phyloP scores from a whole-genome alignment of 1,140 invertebrate species.

The Protaetia brevitarsis region DNA sequence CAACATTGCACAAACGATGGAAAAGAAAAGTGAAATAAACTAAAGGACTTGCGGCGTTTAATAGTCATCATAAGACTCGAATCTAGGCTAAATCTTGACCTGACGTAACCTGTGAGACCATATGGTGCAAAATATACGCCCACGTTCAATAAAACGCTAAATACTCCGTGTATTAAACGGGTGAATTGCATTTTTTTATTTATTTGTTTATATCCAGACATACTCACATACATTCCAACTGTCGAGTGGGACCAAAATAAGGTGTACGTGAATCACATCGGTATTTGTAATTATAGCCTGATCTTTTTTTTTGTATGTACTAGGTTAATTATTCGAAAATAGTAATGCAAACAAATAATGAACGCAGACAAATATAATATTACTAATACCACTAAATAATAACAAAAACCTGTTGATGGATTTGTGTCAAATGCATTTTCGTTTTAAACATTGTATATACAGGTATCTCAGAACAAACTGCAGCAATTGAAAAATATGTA shows the following conservation, averaged over 20 bases:
- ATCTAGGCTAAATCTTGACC: conserved; percentile 30
- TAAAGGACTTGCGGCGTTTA: neutral
- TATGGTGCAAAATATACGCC: conserved; percentile 21
- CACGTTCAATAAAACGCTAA: neutral
- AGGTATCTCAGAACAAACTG: too few species aligned
- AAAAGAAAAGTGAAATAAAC: neutral
- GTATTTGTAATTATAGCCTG: too few species aligned
- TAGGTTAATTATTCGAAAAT: too few species aligned
- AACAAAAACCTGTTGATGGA: too few species aligned
- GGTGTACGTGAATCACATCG: too few species aligned
- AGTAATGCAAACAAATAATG: too few species aligned
- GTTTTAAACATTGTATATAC: too few species aligned
- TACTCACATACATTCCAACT: neutral
- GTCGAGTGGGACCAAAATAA: neutral
- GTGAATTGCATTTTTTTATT: neutral
- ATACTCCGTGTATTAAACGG: neutral
- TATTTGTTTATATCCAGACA: neutral
- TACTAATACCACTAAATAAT: too few species aligned
- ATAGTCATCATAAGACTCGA: neutral
- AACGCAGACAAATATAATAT: too few species aligned
- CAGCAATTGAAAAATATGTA: too few species aligned
- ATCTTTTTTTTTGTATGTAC: too few species aligned
- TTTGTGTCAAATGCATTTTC: too few species aligned
- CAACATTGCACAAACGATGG: neutral
- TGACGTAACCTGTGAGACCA: conserved; percentile 16